Base-by-base conservation (phyloP, 1,140 invertebrate genomes). In the Heliconius melpomene region DNA sequence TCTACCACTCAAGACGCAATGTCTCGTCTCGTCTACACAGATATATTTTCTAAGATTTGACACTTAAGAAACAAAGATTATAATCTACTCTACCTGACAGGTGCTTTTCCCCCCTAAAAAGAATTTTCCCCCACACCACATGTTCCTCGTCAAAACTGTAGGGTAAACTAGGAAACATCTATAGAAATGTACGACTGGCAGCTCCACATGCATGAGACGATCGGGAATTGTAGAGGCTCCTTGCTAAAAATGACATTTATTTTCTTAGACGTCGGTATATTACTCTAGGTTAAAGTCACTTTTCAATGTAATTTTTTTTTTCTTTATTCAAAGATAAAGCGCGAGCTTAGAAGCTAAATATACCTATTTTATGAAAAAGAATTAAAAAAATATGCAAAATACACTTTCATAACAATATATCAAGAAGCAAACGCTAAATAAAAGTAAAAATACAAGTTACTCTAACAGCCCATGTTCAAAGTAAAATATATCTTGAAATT, bases 101-200 rank as follows among this genome's bases (percentile, higher is more conserved):
- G 91, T 90, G 32, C 94, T 90, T 79, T 91, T 81, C 6, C 92
- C 91, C 1, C 91, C 92, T 0, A 94, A 74, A 52, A 91, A 87
- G 80, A 92, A 92, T 70, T 93, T 94, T 1, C 94, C 94, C 7
- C 83, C 93, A 66, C 94, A 95, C 77, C 90, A 90, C 93, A 93
- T 92, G 66, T 94, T 92, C 7, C 83, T 77, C 8, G 93, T 94
- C 2, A 94, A 78, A 0, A 88, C 81, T 0, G 83, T 79, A 0
- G 76, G 60, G 60, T 92, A 92, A 0, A 78, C 81, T 0, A 87
- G 23, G 2, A 71, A 70, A 54, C 93, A 94, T 18, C 74, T 60
- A 2, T 18, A 57, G 57, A 79, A 85, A 20, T 76, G 80, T 1
- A 93, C 87, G n/a, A 94, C 90, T 0, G 90, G 87, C 2, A 93